Conservation (phyloP, 2,888 invertebrate genomes). For the Escarpia spicata region DNA sequence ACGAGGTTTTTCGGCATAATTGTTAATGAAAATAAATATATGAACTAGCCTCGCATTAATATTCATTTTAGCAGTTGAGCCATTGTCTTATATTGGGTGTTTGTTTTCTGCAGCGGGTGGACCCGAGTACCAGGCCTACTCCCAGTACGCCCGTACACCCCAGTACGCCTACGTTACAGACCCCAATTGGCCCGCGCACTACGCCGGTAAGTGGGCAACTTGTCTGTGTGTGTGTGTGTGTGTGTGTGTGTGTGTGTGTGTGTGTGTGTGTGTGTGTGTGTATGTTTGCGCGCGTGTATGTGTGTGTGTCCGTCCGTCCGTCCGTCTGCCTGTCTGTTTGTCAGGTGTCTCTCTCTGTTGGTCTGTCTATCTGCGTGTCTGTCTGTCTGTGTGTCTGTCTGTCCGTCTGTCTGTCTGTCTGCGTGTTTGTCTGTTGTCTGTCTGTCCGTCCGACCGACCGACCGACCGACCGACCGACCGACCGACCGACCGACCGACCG, state of each 20-base stretch:
- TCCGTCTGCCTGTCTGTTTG: not conserved
- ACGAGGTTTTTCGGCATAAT: not conserved
- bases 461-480: too few species aligned
- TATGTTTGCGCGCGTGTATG: not conserved
- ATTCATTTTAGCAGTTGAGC: not conserved
- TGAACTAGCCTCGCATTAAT: not conserved
- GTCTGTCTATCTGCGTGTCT: not conserved
- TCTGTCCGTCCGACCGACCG: too few species aligned
- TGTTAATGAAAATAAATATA: not conserved
- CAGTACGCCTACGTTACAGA: not conserved
- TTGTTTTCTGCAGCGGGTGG: not conserved
- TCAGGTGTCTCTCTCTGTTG: not conserved
- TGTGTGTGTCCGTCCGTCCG: not conserved
- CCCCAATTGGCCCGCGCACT: not conserved
- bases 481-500: too few species aligned
- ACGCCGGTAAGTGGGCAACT: not conserved
- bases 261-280: not conserved
- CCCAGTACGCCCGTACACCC: not conserved
- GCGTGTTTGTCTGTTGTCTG: too few species aligned
- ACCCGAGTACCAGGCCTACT: not conserved
- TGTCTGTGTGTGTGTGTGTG: not conserved
- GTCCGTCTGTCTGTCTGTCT: not conserved
- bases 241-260: not conserved
- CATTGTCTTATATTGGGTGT: not conserved
- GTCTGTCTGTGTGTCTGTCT: not conserved